Conservation (phyloP, 1,140 invertebrate genomes). For the Maniola jurtina region DNA sequence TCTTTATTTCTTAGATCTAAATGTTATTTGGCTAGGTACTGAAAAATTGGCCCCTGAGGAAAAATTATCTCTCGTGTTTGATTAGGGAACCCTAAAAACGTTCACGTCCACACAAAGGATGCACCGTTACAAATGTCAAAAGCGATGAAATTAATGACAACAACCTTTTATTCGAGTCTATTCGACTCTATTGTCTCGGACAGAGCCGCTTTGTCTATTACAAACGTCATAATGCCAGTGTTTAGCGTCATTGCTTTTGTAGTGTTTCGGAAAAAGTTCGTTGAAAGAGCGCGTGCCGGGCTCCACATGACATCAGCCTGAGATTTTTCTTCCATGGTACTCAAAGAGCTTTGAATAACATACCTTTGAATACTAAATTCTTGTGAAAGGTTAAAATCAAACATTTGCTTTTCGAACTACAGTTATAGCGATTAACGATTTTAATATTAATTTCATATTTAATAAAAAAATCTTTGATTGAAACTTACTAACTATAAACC, state of each 20-base stretch:
- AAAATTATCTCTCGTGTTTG: too few relatives aligned
- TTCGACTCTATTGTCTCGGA: conserved; percentile 65
- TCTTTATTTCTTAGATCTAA: too few relatives aligned
- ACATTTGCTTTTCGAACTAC: not conserved
- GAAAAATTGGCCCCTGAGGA: too few relatives aligned
- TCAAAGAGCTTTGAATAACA: conserved; percentile 13
- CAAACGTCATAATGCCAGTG: conserved; percentile 69
- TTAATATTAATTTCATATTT: too few relatives aligned
- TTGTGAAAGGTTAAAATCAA: not conserved
- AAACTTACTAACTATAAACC: too few relatives aligned
- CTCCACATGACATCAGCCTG: conserved; percentile 52
- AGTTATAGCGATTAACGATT: too few relatives aligned
- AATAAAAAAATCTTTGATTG: too few relatives aligned
- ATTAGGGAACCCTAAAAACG: conserved; percentile 4
- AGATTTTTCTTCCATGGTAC: conserved; percentile 54
- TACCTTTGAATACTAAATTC: not conserved
- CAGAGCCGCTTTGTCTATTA: conserved; percentile 71
- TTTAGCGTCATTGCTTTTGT: conserved; percentile 74
- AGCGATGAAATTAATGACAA: conserved; percentile 70
- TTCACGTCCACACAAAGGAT: conserved; percentile 56
- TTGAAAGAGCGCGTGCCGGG: conserved; percentile 64
- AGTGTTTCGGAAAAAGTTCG: conserved; percentile 52
- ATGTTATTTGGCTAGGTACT: too few relatives aligned
- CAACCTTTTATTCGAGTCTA: conserved; percentile 60
- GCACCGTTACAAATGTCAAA: conserved; percentile 72